A percentile compares a stretch with the other conserved stretches of the same genome.
These are phyloP conservation scores for Balaeniceps rex DNA, from an alignment of 2,113 vertebrate species.

Conservation along the genomic window DNA sequence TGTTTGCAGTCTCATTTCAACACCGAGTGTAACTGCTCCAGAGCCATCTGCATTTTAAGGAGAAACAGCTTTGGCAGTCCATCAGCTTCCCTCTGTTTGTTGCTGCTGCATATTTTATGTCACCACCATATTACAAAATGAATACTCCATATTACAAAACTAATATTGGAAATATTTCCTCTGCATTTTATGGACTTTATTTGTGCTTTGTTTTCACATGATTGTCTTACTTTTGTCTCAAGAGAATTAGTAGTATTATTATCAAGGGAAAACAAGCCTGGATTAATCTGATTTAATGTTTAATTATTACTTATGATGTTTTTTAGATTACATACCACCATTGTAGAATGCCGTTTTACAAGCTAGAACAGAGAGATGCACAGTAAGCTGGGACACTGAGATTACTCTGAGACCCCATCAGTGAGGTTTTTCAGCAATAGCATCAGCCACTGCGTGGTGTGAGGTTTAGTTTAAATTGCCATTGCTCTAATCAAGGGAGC, in stretches of 20 bases:
- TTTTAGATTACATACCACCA: background rate
- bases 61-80: constrained; percentile 14
- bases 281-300: constrained; percentile 39
- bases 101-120: background rate
- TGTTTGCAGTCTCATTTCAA: background rate
- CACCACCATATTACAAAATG: background rate
- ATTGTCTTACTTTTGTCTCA: background rate
- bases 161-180: constrained; percentile 9
- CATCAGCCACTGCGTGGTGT: background rate
- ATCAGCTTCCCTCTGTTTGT: background rate
- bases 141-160: background rate
- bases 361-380: background rate
- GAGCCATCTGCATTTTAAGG: constrained; percentile 8
- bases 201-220: background rate
- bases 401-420: background rate
- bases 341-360: background rate
- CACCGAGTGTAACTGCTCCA: background rate
- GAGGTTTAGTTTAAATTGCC: background rate
- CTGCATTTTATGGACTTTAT: background rate
- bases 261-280: background rate
- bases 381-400: background rate
- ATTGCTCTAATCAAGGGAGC: background rate
- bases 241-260: background rate
- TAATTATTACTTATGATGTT: constrained; percentile 13
- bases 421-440: background rate